Evolutionary conservation across 2,797 vertebrate genomes (phyloP), one percentile per base, ranked within the genome.

Genomic region (Micropoecilia bifurca): DNA sequence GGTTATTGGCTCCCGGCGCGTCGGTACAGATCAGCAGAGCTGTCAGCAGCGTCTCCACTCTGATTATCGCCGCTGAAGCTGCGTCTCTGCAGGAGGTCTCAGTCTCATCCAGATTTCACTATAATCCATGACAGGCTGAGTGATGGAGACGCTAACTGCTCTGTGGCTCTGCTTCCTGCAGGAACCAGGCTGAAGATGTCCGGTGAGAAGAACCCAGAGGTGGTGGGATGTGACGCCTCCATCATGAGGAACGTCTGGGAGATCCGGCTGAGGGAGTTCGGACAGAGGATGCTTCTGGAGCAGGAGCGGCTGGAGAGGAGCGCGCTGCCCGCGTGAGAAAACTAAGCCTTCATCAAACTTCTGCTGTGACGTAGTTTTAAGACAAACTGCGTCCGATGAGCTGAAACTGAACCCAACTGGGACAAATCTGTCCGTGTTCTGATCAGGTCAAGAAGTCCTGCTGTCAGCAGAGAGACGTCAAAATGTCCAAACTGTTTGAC

Each of bases 171-270:
- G 10, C 75, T 71, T 61, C 87, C 0, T 76, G 59, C 79, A 85
- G 78, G 69, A 80, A 12, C 33, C 18, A 10, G 18, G 36, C 71
- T 74, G 48, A 89, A 85, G 80, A 93, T 93, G 92, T 86, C 79
- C 3, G 78, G 47, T 16, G 91, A 93, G 0, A 93, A 77, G 87
- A 91, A 77, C n/a, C 28, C 75, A 0, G 94, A 95, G 83, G 89
- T 88, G 41, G 78, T 84, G 0, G 84, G 86, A 78, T 93, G 92
- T 9, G 83, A 87, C 0, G 91, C 91, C 78, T 92, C 89, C 74
- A 92, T 96, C 83, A 93, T 95, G 88, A 94, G 71, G 89, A 89
- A 93, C 33, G 91, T 95, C 3, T 95, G 94, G 94, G 91, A 92
- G 85, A 94, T 94, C 85, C 81, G 93, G 76, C 16, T 22, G 66